Evolutionary conservation across 2,113 vertebrate species (phyloP), one percentile per base, ranked within the genome.

Genomic region (Alosa alosa): DNA sequence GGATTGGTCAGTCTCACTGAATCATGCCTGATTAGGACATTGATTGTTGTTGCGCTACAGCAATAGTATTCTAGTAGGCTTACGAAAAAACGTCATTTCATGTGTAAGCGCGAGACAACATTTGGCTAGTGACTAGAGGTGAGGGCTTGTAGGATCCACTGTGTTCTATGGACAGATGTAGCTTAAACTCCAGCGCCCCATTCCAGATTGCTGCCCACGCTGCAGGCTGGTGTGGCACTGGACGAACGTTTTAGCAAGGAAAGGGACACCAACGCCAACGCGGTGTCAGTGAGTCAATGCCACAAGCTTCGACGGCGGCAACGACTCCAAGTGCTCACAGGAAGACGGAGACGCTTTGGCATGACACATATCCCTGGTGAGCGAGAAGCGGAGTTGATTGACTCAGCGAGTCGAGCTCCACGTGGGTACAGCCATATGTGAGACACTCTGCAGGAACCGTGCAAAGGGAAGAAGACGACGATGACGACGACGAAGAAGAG

Each of bases 1-100:
- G 15, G 86, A 86, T 81, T 85, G 50, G 84, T 84, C 81, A 90
- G 82, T 88, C 82, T 86, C 75, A 82, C 41, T 84, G 82, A 81
- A 82, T 84, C 85, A 82, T 52, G 81, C 86, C 45, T 85, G 72
- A 81, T 72, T 84, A 55, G 75, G 85, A 81, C 84, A 90, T 88
- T 85, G 89, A 87, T 88, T 64, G 11, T 18, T 15, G 60, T 39
- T 52, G 57, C 82, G 47, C 82, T 85, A 82, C 75, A 36, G n/a
- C 72, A 78, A 15, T 15, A 36, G 7, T 17, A 10, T 36, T 17
- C 11, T 15, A n/a, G n/a, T n/a, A n/a, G 1, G 13, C 31, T 60
- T 4, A 22, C 47, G 11, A 22, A 60, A 57, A 57, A 4, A 60
- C 55, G 20, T 60, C 1, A 60, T 7, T 60, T 22, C 18, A 17